These are phyloP conservation scores for Sebastes taczanowskii DNA, from an alignment of 2,797 vertebrate genomes.

Conservation along the genomic window DNA sequence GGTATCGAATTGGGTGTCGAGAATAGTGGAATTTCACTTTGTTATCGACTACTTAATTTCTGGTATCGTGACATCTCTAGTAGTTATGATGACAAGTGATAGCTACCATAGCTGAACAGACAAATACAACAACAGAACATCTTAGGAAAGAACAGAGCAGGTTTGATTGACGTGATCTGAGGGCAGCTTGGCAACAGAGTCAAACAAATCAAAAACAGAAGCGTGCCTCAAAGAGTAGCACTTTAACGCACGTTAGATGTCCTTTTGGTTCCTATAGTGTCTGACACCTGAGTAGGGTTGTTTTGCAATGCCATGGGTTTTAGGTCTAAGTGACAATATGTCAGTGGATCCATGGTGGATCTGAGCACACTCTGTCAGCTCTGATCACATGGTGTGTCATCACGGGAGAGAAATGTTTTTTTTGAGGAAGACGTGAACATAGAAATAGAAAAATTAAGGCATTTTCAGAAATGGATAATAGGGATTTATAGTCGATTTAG, in stretches of 20 bases:
- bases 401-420: too few relatives aligned
- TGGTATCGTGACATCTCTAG: neutral
- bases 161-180: neutral
- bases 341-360: neutral
- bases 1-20: too few relatives aligned
- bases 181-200: neutral
- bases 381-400: neutral
- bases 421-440: too few relatives aligned
- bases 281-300: neutral
- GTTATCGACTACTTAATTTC: too few relatives aligned
- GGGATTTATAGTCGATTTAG: neutral
- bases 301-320: neutral
- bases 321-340: neutral
- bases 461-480: neutral
- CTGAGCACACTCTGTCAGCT: neutral
- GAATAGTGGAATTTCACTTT: too few relatives aligned
- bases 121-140: accelerated
- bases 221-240: neutral
- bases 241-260: neutral
- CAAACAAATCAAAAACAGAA: neutral
- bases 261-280: neutral
- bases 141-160: accelerated
- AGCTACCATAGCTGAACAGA: neutral
- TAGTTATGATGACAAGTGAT: neutral
- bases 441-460: neutral